These are phyloP conservation scores for Eira barbara DNA, from an alignment of 2,113 vertebrate genomes.

Conservation along the genomic window DNA sequence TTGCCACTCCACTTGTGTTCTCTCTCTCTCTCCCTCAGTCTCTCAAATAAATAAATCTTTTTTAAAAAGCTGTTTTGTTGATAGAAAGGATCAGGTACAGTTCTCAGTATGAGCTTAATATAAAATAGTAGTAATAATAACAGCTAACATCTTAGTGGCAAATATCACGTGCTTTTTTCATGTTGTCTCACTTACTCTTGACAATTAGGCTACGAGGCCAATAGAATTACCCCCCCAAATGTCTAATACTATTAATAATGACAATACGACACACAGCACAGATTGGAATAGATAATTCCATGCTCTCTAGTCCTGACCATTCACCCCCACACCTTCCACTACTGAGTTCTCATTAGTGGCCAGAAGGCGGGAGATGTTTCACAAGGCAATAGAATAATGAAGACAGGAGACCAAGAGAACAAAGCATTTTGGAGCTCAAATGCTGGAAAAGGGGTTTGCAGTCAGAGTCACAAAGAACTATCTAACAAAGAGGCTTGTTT, in stretches of 20 bases:
- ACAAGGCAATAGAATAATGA: not conserved
- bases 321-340: not conserved
- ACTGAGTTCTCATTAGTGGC: not conserved
- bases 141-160: not conserved
- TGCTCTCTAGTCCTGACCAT: not conserved
- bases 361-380: not conserved
- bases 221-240: not conserved
- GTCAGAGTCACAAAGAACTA: slow-evolving; percentile 33
- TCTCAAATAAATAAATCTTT: not conserved
- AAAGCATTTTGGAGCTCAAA: slow-evolving; percentile 18
- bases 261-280: not conserved
- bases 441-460: not conserved
- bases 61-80: not conserved
- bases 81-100: slow-evolving; percentile 2
- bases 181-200: not conserved
- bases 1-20: not conserved
- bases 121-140: not conserved
- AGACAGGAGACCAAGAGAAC: not conserved
- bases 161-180: not conserved
- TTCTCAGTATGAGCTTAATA: not conserved
- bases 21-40: not conserved
- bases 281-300: not conserved
- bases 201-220: not conserved
- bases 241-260: not conserved
- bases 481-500: slow-evolving; percentile 50